A percentile compares a stretch with the other conserved stretches of the same genome.
These are phyloP conservation scores for human DNA, from an alignment of 2,113 vertebrate genomes.

Conservation along the genomic window GRCh38 chrX:117008001-117008500, in stretches of 20 bases:
- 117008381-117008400: neutral
- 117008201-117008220: constrained; percentile 32
- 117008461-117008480: neutral
- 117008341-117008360: neutral
- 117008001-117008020: neutral
- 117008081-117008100: constrained; percentile 14
- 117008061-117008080: neutral
- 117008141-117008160: neutral
- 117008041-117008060: constrained; percentile 9
- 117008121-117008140: neutral
- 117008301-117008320: neutral
- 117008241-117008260: neutral
- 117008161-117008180: constrained; percentile 31
- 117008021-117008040: neutral
- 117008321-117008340: neutral
- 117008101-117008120: neutral
- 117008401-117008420: neutral
- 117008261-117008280: neutral
- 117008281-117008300: neutral
- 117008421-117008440: neutral
- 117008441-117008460: neutral
- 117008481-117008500: neutral
- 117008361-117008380: neutral
- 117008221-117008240: neutral
- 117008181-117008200: neutral